A percentile compares a stretch with the other conserved stretches of the same genome.
phyloP scores from a whole-genome alignment of 2,888 invertebrate species.

The Tetragonula carbonaria region DNA sequence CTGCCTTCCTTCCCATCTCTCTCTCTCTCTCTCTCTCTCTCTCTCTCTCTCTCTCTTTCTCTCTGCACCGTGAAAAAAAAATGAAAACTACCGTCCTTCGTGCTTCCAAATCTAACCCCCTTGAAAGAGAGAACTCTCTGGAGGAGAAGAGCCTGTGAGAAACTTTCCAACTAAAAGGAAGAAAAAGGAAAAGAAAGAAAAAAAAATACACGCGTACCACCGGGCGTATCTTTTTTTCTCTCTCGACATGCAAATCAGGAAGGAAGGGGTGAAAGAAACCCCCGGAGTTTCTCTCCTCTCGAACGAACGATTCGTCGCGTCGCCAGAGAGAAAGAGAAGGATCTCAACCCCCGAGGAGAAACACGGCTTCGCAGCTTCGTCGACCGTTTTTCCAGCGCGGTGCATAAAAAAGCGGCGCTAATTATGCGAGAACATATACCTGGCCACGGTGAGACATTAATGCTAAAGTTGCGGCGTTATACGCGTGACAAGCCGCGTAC shows the following conservation, averaged over 20 bases:
- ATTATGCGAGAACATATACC: slow-evolving; percentile 81
- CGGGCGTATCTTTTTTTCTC: slow-evolving; percentile 33
- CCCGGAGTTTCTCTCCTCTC: slow-evolving; percentile 37
- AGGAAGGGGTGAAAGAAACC: slow-evolving; percentile 71
- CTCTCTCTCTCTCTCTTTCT: background rate
- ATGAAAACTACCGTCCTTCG: background rate
- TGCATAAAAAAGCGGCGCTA: slow-evolving; percentile 78
- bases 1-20: background rate
- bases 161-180: slow-evolving; percentile 16
- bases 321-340: slow-evolving; percentile 19
- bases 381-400: slow-evolving; percentile 62
- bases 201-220: slow-evolving; percentile 6
- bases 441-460: slow-evolving; percentile 78
- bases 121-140: background rate
- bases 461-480: slow-evolving; percentile 80
- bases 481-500: slow-evolving; percentile 78
- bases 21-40: no score
- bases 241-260: slow-evolving; percentile 74
- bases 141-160: slow-evolving; percentile 38
- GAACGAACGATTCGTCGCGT: slow-evolving; percentile 58
- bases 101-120: background rate
- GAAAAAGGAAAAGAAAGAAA: no score
- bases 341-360: slow-evolving; percentile 40
- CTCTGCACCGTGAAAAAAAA: background rate
- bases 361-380: slow-evolving; percentile 15